Base-by-base conservation (phyloP, 1,140 invertebrate genomes). In the Mactra quadrangularis region DNA sequence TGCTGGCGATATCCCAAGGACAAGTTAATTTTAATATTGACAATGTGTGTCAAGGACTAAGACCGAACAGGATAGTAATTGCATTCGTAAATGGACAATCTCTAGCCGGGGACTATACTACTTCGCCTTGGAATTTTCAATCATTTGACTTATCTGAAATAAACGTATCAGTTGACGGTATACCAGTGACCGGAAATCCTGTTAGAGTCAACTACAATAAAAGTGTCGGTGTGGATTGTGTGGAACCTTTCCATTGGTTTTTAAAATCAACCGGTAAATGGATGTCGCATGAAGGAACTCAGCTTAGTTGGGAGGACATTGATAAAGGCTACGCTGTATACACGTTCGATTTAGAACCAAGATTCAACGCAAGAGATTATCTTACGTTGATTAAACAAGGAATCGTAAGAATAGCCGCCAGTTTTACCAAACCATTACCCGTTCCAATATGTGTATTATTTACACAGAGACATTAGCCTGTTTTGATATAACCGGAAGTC, bases 271-370 rank as follows among this genome's bases (percentile, higher is more conserved):
- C 22, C 29, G 47, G 75, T 7, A 66, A 78, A 29, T 64, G 60
- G 75, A 64, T 45, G 19, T 41, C 35, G 29, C 45, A 78, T 25
- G 59, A 66, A 78, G 75, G 59, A 0, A 78, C 64, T 27, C 41
- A 19, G 3, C 29, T 78, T 17, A 41, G 29, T 29, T 31, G 59
- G 27, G 35, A 52, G 4, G 41, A 78, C 45, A 64, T 38, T 77
- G 0, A 64, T 35, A 66, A 0, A 9, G 75, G 45, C 9, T 9
- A 15, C 38, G 38, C 38, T n/a, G n/a, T n/a, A n/a, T n/a, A n/a
- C n/a, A n/a, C n/a, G n/a, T n/a, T n/a, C n/a, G n/a, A n/a, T n/a
- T n/a, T n/a, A n/a, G n/a, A n/a, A n/a, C n/a, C n/a, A n/a, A n/a
- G n/a, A n/a, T n/a, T n/a, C n/a, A n/a, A n/a, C n/a, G n/a, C n/a